Percentiles rank a stretch among this genome's conserved stretches.
phyloP scores from a whole-genome alignment of 2,797 vertebrate genomes.

The Eidolon dupreanum region DNA sequence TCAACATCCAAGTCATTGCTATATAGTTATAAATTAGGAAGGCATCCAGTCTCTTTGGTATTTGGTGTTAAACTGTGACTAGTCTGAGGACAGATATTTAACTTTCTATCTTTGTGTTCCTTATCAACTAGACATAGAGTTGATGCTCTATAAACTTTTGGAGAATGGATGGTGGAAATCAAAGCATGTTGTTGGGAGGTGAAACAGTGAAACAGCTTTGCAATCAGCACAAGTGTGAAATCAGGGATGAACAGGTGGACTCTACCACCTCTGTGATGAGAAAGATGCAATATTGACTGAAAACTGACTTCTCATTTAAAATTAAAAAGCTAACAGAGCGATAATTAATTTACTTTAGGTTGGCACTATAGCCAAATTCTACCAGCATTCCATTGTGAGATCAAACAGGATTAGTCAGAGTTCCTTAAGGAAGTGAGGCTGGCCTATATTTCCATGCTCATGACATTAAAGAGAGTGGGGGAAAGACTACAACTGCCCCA shows the following conservation, averaged over 20 bases:
- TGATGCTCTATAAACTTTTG: background rate
- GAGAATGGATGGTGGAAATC: background rate
- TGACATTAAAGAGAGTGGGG: background rate
- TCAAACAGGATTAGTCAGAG: background rate
- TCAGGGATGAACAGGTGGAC: background rate
- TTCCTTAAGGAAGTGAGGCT: background rate
- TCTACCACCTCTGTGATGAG: background rate
- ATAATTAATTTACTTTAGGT: background rate
- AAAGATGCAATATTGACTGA: background rate
- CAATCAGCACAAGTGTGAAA: background rate
- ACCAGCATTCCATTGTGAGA: background rate
- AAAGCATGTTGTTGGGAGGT: background rate
- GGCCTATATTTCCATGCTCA: background rate
- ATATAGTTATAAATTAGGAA: background rate
- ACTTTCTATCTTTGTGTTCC: background rate
- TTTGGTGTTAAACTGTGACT: background rate
- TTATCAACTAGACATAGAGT: background rate
- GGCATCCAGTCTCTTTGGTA: background rate
- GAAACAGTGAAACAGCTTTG: background rate
- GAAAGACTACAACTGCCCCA: background rate
- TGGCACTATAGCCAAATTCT: background rate
- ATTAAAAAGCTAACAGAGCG: background rate
- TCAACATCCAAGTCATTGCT: background rate
- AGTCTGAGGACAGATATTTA: background rate
- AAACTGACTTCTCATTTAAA: background rate